Conservation (phyloP, 1,140 invertebrate species). For the Musca domestica region DNA sequence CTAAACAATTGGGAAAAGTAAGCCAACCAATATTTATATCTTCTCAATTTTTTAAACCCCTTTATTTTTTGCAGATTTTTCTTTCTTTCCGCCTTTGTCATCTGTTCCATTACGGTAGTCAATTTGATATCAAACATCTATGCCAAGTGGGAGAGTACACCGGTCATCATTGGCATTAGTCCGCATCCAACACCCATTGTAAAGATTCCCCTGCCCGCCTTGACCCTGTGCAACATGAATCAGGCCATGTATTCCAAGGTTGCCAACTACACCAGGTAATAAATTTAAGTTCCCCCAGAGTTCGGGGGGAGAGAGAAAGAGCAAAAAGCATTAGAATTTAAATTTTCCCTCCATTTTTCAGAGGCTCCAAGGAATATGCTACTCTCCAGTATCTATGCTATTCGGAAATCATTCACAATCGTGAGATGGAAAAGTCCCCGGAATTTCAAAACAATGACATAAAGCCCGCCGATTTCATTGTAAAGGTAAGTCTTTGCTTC, state of each 20-base stretch:
- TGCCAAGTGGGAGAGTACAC: constrained; percentile 65
- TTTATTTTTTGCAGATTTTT: constrained; percentile 33
- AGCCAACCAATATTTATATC: constrained; percentile 26
- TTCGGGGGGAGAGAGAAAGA: neutral
- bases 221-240: constrained; percentile 81
- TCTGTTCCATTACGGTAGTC: constrained; percentile 62
- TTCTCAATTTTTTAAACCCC: too few relatives aligned
- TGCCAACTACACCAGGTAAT: constrained; percentile 35
- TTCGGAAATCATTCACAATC: neutral
- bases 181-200: constrained; percentile 64
- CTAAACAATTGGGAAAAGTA: constrained; percentile 70
- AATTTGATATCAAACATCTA: constrained; percentile 72
- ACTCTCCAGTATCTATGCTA: neutral
- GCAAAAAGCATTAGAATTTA: too few relatives aligned
- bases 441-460: constrained; percentile 34
- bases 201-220: constrained; percentile 72
- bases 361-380: neutral
- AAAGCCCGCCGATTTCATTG: constrained; percentile 35
- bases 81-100: constrained; percentile 59
- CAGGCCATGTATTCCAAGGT: constrained; percentile 62
- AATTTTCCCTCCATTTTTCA: neutral
- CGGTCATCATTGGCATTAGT: constrained; percentile 71
- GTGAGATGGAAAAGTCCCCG: too few relatives aligned
- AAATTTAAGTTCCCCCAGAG: too few relatives aligned
- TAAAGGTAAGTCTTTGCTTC: neutral